Evolutionary conservation across 2,888 invertebrate genomes (phyloP), one percentile per base, ranked within the genome.

Genomic region (Ormyrus nitidulus): DNA sequence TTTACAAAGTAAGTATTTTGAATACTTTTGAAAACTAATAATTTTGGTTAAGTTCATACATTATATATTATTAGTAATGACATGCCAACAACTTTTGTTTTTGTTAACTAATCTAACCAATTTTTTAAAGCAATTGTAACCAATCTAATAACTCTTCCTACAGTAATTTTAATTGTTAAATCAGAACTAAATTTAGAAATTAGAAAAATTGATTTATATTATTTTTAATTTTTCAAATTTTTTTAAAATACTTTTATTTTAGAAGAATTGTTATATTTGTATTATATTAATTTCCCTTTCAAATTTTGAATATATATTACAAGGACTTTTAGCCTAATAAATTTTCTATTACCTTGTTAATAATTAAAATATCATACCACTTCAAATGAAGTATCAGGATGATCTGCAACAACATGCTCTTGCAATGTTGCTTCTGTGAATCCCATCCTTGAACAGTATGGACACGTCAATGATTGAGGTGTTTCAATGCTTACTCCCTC

Each of bases 391-490:
- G 96, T 95, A 90, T 98, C 98, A 73, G 96, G 94, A 92, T 99
- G 99, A 88, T 98, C 98, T 64, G 96, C 93, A 81, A 96, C 94
- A 77, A 97, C 97, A 91, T 97, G 97, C 90, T 97, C 97, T 92
- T 97, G 96, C 82, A 99, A 93, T 70, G 96, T 94, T 64, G 95
- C 93, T 91, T 99, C 98, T 81, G 98, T 98, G 91, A 97, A 97
- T 74, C 99, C 99, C 96, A 98, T 97, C 88, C 95, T 95, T 87
- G 97, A 97, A 92, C 99, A 99, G 91, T 97, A 98, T 64, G 99
- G 99, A 92, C 99, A 99, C 84, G 99, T 98, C 91, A 98, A 97
- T 83, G 98, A 96, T 92, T 98, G 98, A 84, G 97, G 97, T 91
- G 98, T 97, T 90, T 98, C 98, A 86, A 96, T 93, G 86, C 95